Percentiles rank a stretch among this genome's conserved stretches.
Conservation (phyloP, 2,797 vertebrate species). For the Gallirallus australis region DNA sequence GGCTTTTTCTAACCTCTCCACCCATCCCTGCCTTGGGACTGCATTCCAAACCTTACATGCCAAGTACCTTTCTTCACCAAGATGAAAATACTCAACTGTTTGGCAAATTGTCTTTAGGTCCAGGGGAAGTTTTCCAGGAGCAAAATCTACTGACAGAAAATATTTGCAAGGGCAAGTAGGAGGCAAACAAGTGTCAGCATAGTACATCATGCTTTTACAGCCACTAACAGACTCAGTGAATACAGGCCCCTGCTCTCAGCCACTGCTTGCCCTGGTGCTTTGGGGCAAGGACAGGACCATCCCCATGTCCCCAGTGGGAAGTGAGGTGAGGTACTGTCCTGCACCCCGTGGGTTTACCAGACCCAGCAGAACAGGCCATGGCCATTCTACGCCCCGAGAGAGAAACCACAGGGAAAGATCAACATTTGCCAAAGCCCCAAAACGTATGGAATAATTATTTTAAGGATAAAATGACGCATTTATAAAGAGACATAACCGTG, state of each 20-base stretch:
- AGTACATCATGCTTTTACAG: not conserved
- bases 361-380: accelerated
- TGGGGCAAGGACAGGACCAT: not conserved
- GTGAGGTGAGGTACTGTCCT: accelerated
- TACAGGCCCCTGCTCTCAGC: not conserved
- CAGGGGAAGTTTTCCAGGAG: not conserved
- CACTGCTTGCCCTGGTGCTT: accelerated
- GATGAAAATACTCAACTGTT: not conserved
- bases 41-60: not conserved
- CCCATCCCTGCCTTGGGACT: not conserved
- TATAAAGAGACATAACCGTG: not conserved
- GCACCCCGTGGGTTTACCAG: not conserved
- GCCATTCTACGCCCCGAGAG: accelerated
- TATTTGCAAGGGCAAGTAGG: not conserved
- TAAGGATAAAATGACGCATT: not conserved
- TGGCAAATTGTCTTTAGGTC: not conserved
- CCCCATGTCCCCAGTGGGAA: accelerated
- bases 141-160: not conserved
- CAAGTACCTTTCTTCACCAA: not conserved
- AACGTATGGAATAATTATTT: not conserved
- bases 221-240: not conserved
- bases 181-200: not conserved
- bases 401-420: not conserved
- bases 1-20: not conserved
- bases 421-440: not conserved